These are phyloP conservation scores for Scaptomyza cyrtandrae DNA, from an alignment of 2,888 invertebrate species.

Conservation along the genomic window DNA sequence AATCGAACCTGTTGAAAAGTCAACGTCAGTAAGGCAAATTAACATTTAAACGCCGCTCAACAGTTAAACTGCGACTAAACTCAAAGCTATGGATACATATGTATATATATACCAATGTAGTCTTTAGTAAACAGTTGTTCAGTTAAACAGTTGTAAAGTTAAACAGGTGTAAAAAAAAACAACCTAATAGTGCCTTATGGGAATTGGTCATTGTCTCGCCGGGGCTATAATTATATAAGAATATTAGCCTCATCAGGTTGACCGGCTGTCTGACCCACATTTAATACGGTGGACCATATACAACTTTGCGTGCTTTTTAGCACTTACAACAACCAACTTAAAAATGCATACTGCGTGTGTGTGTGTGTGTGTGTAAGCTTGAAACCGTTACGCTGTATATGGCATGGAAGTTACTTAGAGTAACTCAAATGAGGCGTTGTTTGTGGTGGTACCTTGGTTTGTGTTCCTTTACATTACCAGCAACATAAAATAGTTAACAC, in stretches of 20 bases:
- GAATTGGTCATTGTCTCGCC: slow-evolving; percentile 25
- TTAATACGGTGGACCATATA: slow-evolving; percentile 49
- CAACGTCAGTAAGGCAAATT: slow-evolving; percentile 58
- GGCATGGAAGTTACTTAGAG: slow-evolving; percentile 4
- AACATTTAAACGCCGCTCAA: slow-evolving; percentile 70
- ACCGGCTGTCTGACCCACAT: slow-evolving; percentile 58
- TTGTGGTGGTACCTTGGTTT: slow-evolving; percentile 8
- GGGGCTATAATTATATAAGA: slow-evolving; percentile 60
- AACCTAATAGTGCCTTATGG: slow-evolving; percentile 38
- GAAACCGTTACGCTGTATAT: slow-evolving; percentile 36
- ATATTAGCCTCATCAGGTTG: slow-evolving; percentile 23
- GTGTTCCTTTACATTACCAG: neutral
- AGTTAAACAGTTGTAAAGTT: slow-evolving; percentile 31
- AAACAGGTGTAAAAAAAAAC: slow-evolving; percentile 38
- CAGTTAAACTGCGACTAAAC: slow-evolving; percentile 43
- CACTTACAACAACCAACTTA: slow-evolving; percentile 35
- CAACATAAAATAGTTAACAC: neutral
- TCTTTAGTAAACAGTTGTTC: slow-evolving; percentile 3
- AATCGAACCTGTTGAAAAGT: slow-evolving; percentile 56
- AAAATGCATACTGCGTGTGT: slow-evolving; percentile 8
- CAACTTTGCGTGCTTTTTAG: slow-evolving; percentile 55
- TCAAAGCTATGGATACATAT: neutral
- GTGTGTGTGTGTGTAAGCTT: slow-evolving; percentile 4
- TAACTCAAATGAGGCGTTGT: neutral
- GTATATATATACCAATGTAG: no score